These are phyloP conservation scores for Gadus macrocephalus DNA, from an alignment of 2,113 vertebrate species.

Conservation along the genomic window DNA sequence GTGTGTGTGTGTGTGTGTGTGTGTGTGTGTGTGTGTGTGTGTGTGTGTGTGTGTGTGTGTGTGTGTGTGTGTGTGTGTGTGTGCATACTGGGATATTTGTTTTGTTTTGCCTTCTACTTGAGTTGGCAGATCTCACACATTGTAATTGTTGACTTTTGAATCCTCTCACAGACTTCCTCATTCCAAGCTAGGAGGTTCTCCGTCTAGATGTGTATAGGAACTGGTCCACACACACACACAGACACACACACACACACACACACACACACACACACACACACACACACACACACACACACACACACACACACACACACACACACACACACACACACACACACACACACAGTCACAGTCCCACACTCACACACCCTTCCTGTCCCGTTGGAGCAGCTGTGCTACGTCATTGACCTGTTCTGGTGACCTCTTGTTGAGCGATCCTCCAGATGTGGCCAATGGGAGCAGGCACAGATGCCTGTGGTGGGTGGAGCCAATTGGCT, in stretches of 20 bases:
- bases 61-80: conserved; percentile 4
- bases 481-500: conserved; percentile 19
- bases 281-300: background rate
- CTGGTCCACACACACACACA: conserved; percentile 1
- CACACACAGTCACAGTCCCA: background rate
- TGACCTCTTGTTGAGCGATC: conserved; percentile 50
- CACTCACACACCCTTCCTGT: conserved; percentile 12
- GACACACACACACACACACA: background rate
- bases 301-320: background rate
- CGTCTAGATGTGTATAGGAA: background rate
- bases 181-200: conserved; percentile 13
- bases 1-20: background rate
- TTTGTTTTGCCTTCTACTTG: background rate
- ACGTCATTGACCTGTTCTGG: conserved; percentile 42
- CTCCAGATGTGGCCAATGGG: conserved; percentile 62
- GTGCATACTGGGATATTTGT: background rate
- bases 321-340: background rate
- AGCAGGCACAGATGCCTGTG: conserved; percentile 32
- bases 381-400: conserved; percentile 22
- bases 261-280: background rate
- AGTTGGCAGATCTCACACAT: background rate
- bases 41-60: background rate
- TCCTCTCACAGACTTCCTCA: conserved; percentile 1
- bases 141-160: background rate
- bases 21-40: background rate